Conservation (phyloP, 2,888 invertebrate genomes). For the Pycnomerus fuliginosus region DNA sequence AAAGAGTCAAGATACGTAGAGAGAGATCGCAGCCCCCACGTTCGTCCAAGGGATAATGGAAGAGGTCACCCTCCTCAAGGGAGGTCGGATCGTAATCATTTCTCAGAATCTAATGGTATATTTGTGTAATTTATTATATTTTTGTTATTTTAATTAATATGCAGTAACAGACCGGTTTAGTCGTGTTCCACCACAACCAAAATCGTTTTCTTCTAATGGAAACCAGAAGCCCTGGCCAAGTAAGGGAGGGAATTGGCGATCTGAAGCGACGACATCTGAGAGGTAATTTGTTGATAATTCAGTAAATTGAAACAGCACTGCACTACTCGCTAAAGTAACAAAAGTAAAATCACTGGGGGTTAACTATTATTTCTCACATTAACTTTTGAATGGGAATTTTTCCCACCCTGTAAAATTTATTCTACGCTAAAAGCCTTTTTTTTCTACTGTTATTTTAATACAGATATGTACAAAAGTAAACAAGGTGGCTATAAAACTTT, state of each 20-base stretch:
- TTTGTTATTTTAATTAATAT: background rate
- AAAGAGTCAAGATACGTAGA: conserved; percentile 44
- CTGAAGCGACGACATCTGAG: conserved; percentile 24
- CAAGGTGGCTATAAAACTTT: too few species aligned
- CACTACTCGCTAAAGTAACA: too few species aligned
- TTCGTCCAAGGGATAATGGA: conserved; percentile 39
- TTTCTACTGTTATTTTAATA: too few species aligned
- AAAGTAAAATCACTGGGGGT: too few species aligned
- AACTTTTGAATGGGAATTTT: too few species aligned
- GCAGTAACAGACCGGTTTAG: conserved; percentile 34
- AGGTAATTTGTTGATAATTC: conserved; percentile 24
- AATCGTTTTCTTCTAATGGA: conserved; percentile 20
- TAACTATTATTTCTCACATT: too few species aligned
- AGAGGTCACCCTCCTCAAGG: conserved; percentile 49
- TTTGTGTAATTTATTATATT: background rate
- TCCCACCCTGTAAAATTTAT: too few species aligned
- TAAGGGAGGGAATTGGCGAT: conserved; percentile 31
- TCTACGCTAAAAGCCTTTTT: too few species aligned
- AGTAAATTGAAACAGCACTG: background rate
- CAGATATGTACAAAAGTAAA: too few species aligned
- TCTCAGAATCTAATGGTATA: conserved; percentile 20
- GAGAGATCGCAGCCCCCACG: conserved; percentile 46
- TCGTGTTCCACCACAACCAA: conserved; percentile 23
- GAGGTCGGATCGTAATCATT: conserved; percentile 20
- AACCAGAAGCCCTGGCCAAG: conserved; percentile 31